Evolutionary conservation across 2,797 vertebrate genomes (phyloP).

Genomic region (Acanthurus lineatus): DNA sequence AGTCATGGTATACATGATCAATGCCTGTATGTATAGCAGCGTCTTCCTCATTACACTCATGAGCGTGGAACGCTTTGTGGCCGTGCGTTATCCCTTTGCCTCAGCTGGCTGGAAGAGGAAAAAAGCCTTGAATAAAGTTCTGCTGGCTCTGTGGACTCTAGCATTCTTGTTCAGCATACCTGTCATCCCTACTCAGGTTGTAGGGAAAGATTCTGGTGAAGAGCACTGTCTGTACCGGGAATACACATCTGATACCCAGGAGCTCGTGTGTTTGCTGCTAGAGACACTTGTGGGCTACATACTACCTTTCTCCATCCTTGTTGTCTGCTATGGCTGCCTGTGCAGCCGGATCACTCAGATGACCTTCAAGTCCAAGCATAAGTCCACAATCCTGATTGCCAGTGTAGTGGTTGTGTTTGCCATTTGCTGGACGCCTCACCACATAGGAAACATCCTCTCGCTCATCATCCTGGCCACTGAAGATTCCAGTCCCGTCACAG

Average conservation of each 20-base stretch:
- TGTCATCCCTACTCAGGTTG: conserved; percentile 85
- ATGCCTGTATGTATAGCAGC: conserved; percentile 91
- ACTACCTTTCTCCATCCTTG: conserved; percentile 87
- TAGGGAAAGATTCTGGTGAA: conserved; percentile 12
- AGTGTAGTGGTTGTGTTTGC: conserved; percentile 87
- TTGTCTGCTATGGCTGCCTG: conserved; percentile 87
- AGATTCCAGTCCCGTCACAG: conserved; percentile 28
- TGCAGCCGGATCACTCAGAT: conserved; percentile 88
- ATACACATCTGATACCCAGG: conserved; percentile 80
- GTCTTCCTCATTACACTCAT: conserved; percentile 91
- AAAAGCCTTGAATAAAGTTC: conserved; percentile 74
- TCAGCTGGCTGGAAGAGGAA: conserved; percentile 85
- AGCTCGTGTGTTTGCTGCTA: conserved; percentile 82
- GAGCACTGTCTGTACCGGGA: conserved; percentile 80
- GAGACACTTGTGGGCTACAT: conserved; percentile 90
- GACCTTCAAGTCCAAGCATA: conserved; percentile 86
- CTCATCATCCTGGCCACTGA: conserved; percentile 75
- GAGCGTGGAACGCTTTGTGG: conserved; percentile 89
- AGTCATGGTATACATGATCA: conserved; percentile 86
- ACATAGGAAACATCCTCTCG: conserved; percentile 87
- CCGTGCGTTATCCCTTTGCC: conserved; percentile 87
- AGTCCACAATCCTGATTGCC: conserved; percentile 87
- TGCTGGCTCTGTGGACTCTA: conserved; percentile 84
- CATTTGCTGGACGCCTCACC: conserved; percentile 91
- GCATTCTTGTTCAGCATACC: conserved; percentile 87